phyloP scores from a whole-genome alignment of 2,113 vertebrate species.

The Oreotragus oreotragus region DNA sequence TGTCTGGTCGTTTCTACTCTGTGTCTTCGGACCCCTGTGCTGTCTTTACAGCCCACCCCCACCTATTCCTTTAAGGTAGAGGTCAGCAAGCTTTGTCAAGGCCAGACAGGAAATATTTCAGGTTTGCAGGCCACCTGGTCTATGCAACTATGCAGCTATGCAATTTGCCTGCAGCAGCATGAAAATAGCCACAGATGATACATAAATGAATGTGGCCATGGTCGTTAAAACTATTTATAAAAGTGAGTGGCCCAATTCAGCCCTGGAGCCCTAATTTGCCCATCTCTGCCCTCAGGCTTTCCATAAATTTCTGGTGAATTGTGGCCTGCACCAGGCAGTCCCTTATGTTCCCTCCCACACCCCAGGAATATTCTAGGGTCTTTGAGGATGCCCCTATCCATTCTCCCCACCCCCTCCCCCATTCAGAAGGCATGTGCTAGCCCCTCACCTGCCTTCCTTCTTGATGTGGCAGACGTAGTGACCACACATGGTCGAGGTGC shows the following conservation, averaged over 20 bases:
- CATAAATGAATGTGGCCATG: neutral
- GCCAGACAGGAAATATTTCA: neutral
- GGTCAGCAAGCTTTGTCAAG: neutral
- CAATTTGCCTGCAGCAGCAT: neutral
- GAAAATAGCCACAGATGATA: neutral
- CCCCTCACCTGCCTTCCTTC: conserved; percentile 94
- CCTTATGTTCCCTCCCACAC: neutral
- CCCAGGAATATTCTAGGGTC: neutral
- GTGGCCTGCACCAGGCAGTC: neutral
- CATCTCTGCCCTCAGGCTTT: neutral
- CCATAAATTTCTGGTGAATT: neutral
- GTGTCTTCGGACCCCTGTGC: neutral
- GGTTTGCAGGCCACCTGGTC: neutral
- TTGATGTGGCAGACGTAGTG: conserved; percentile 99
- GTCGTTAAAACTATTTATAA: neutral
- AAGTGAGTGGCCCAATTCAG: neutral
- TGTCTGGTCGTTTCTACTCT: neutral
- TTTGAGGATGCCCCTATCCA: neutral
- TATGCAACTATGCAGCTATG: neutral
- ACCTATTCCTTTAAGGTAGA: neutral
- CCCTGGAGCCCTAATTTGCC: neutral
- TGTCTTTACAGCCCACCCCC: neutral
- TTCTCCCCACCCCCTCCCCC: neutral
- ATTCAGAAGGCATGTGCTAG: neutral
- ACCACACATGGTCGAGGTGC: conserved; percentile 98